Percentiles rank a stretch among this genome's conserved stretches.
Evolutionary conservation across 2,888 invertebrate species (phyloP).

Genomic region (Agriotes lineatus): DNA sequence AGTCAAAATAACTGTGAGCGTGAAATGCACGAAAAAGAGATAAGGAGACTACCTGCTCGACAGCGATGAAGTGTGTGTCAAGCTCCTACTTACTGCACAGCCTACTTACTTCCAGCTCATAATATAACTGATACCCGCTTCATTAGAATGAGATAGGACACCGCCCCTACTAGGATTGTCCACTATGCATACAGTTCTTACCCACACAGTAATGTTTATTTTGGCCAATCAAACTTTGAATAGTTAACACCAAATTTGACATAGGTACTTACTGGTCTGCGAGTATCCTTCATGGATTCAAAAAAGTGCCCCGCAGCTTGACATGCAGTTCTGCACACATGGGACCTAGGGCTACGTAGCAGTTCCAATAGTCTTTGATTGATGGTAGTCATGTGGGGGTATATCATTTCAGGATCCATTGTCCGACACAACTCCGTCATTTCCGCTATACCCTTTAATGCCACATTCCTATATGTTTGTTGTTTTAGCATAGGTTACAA

Average conservation of each 20-base stretch:
- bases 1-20: no score
- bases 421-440: slow-evolving; percentile 59
- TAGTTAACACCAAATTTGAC: background rate
- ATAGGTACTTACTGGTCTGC: slow-evolving; percentile 61
- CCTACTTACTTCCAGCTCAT: no score
- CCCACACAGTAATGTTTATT: no score
- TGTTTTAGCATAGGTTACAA: background rate
- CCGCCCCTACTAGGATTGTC: no score
- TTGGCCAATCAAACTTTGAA: no score
- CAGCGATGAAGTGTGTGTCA: no score
- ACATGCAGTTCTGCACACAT: slow-evolving; percentile 64
- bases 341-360: slow-evolving; percentile 63
- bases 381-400: slow-evolving; percentile 61
- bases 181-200: no score
- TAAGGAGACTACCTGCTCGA: no score
- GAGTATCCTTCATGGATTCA: slow-evolving; percentile 63
- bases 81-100: no score
- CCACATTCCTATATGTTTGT: slow-evolving; percentile 54
- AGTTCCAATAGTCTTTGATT: slow-evolving; percentile 64
- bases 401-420: slow-evolving; percentile 54
- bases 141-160: no score
- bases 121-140: no score
- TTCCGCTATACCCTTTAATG: slow-evolving; percentile 62
- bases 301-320: slow-evolving; percentile 65
- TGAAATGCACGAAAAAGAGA: no score